These are phyloP conservation scores for Montipora capricornis DNA, from an alignment of 64 coral and sea anemone genomes.

Conservation along the genomic window DNA sequence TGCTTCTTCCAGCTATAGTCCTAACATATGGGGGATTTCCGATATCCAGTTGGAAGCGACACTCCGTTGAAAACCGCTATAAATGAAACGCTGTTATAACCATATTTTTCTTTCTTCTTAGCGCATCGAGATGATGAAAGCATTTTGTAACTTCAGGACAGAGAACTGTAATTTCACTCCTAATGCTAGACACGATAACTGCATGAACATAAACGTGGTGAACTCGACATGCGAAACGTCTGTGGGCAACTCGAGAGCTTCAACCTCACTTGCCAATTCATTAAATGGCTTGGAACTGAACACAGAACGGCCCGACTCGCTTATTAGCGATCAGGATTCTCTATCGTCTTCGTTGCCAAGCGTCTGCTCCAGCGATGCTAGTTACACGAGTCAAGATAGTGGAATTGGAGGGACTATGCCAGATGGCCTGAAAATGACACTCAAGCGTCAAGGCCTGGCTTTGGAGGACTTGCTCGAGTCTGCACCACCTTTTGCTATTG, in stretches of 20 bases:
- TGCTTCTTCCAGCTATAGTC: too few species aligned
- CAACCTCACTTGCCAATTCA: slow-evolving; percentile 20
- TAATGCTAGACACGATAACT: neutral
- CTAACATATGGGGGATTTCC: too few species aligned
- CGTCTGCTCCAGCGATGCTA: neutral
- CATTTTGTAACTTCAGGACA: neutral
- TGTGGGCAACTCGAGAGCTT: neutral
- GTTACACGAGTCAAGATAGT: neutral
- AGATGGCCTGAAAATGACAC: slow-evolving; percentile 50
- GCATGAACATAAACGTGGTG: neutral
- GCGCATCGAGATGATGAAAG: slow-evolving; percentile 42
- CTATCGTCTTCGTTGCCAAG: neutral
- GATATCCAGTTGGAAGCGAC: too few species aligned
- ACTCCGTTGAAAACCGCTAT: too few species aligned
- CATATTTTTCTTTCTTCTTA: neutral
- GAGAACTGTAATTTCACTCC: neutral
- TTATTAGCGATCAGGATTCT: slow-evolving; percentile 23
- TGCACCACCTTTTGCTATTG: slow-evolving; percentile 77
- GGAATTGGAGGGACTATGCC: slow-evolving; percentile 12
- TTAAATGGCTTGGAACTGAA: neutral
- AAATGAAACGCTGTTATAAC: neutral
- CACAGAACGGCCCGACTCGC: neutral
- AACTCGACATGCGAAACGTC: neutral
- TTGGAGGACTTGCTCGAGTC: slow-evolving; percentile 79
- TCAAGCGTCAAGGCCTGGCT: slow-evolving; percentile 88